Percentiles rank a stretch among this genome's conserved stretches.
Evolutionary conservation across 2,888 invertebrate species (phyloP).

Genomic region (Elysia crispata): DNA sequence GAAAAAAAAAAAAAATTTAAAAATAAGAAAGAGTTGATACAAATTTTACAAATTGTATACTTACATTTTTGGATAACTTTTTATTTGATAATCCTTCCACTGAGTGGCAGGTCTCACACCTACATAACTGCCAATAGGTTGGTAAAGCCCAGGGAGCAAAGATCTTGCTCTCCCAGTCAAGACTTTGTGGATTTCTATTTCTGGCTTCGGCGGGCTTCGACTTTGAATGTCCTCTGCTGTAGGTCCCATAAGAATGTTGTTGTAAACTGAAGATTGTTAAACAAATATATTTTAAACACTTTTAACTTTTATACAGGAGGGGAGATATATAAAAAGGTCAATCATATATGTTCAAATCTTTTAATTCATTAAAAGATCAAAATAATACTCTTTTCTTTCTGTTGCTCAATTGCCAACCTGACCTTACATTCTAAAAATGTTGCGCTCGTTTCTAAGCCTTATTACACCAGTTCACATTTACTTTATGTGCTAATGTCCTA

Average conservation of each 20-base stretch:
- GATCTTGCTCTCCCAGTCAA: conserved; percentile 51
- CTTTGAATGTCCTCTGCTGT: conserved; percentile 65
- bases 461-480: no score
- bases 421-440: no score
- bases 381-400: no score
- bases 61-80: conserved; percentile 33
- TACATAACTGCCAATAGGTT: conserved; percentile 61
- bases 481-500: no score
- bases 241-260: conserved; percentile 69
- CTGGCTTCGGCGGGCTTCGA: conserved; percentile 53
- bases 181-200: conserved; percentile 53
- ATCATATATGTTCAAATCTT: no score
- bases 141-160: conserved; percentile 55
- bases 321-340: no score
- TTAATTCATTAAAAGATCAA: no score
- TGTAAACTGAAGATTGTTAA: conserved; percentile 60
- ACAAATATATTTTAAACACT: neutral
- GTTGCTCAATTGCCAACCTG: no score
- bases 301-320: neutral
- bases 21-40: no score
- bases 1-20: no score
- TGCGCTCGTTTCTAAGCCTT: no score
- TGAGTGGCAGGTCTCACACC: conserved; percentile 71
- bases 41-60: neutral
- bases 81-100: conserved; percentile 67